Base-by-base conservation (phyloP, 2,888 invertebrate species). In the Plemyria rubiginata region DNA sequence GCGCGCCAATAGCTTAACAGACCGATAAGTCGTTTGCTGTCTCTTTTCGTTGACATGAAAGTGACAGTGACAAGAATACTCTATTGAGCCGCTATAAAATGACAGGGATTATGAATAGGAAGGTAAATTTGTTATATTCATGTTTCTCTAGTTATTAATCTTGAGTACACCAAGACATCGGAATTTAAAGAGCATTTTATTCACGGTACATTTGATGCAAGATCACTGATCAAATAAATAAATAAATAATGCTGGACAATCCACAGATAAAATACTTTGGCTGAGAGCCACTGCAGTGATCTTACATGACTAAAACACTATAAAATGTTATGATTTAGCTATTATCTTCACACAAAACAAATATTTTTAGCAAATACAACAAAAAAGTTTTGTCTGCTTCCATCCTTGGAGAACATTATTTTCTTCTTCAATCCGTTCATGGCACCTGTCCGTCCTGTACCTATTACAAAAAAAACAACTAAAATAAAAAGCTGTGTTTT, bases 221-320 rank as follows among this genome's bases (percentile, higher is more conserved):
- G 11, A 45, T 45, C 11, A 45, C 16, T 45, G 15, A 45, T 45
- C 8, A 45, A 16, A 45, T n/a, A n/a, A n/a, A n/a, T n/a, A n/a
- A n/a, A n/a, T n/a, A n/a, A n/a, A n/a, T n/a, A n/a, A n/a, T n/a
- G n/a, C n/a, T n/a, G n/a, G n/a, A n/a, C n/a, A n/a, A n/a, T n/a
- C n/a, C n/a, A n/a, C 45, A 45, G 45, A 45, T 45, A 2, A 11
- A 43, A 16, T 45, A 16, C 11, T 45, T 45, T 45, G 45, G 45
- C 45, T 11, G 4, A 16, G 45, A 45, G 15, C 45, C 45, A 45
- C 11, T 45, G 16, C 16, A 45, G 15, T 45, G 16, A 9, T 43
- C 15, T 43, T 16, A 16, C 9, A 16, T 11, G 8, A 43, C 13
- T 12, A 15, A 43, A 43, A n/a, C 15, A 8, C 7, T 43, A 15